phyloP scores from a whole-genome alignment of 1,140 invertebrate genomes.

The Anastrepha obliqua region DNA sequence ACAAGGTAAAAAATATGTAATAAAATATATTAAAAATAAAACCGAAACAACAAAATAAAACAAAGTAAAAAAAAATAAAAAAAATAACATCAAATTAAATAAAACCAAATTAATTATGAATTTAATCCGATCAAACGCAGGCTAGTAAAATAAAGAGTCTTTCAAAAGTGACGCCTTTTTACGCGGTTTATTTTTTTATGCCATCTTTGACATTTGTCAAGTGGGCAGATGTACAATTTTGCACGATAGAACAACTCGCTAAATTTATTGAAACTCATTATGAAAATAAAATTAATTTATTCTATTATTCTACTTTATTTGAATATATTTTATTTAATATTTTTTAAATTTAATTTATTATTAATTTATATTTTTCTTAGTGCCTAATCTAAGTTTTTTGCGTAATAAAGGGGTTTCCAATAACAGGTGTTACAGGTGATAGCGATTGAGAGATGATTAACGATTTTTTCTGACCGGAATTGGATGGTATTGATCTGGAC shows the following conservation, averaged over 20 bases:
- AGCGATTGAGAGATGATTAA: no score
- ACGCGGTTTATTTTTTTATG: not conserved
- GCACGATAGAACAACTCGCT: no score
- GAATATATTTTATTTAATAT: not conserved
- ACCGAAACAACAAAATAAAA: not conserved
- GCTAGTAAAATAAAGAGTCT: not conserved
- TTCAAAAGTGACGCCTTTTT: not conserved
- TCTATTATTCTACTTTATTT: not conserved
- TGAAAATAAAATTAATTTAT: not conserved
- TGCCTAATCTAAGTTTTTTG: not conserved
- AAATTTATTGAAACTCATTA: not conserved
- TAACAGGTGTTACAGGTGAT: no score
- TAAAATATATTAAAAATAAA: not conserved
- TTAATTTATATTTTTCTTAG: not conserved
- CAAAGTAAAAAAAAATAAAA: not conserved
- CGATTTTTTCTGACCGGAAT: no score
- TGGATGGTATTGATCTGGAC: no score
- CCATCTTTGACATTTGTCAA: no score
- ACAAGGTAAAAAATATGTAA: not conserved
- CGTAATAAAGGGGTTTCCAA: no score
- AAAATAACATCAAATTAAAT: not conserved
- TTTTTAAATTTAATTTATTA: not conserved
- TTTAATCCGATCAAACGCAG: no score
- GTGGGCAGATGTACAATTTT: no score
- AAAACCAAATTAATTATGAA: not conserved